Base-by-base conservation (phyloP, 2,113 vertebrate species). In the Clarias macrocephalus region DNA sequence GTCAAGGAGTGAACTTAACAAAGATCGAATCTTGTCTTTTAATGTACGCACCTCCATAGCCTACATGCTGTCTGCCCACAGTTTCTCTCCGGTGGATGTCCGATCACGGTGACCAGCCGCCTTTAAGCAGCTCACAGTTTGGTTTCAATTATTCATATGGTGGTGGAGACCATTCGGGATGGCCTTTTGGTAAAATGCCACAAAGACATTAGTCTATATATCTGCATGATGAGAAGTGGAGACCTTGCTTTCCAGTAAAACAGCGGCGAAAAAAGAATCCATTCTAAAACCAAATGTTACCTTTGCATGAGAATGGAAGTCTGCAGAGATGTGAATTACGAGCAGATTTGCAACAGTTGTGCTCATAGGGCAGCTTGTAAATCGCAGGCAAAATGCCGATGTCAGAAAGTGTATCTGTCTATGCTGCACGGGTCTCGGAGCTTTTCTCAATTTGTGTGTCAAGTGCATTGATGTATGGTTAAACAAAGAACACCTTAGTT, bases 151-250 rank as follows among this genome's bases (percentile, higher is more conserved):
- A 94, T 94, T 95, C 92, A 94, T 93, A 85, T 77, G 1, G 66
- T 81, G 88, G 84, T 86, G 89, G 91, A 88, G 90, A 87, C 90
- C 90, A 89, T 92, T 92, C 90, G 87, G 28, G 72, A 30, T 95
- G 94, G 93, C 94, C 94, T 96, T 96, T 95, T 88, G 91, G 91
- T 94, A 93, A 95, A 96, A 96, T 95, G 94, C 92, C 94, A 95
- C 91, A 88, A 91, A 89, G 94, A 92, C 91, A 89, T 95, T 93
- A 94, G 92, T 92, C 93, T 94, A 95, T 93, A 94, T 94, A 94
- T 95, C 93, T 93, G 84, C 91, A 92, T 92, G 90, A 92, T 93
- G 94, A 93, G 87, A 91, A 92, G 92, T 89, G 89, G 87, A 90
- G 90, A 89, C 88, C 82, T 60, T 60, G 88, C 89, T 88, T 93